Conservation (phyloP, 2,797 vertebrate species). For the Steatocranus sp. region DNA sequence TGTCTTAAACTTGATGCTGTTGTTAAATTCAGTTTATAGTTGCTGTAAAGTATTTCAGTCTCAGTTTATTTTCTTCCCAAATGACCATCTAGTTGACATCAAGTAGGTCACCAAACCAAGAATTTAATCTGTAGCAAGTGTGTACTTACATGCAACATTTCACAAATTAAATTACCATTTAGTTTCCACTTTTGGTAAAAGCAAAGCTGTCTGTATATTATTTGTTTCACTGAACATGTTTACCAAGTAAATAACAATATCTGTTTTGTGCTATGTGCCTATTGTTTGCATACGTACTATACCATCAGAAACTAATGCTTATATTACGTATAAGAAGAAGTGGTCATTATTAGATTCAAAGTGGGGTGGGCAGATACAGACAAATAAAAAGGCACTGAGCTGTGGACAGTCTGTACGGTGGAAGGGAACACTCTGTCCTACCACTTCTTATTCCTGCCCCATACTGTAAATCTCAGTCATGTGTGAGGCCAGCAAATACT, state of each 20-base stretch:
- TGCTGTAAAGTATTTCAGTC: background rate
- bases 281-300: background rate
- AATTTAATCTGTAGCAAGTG: background rate
- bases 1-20: background rate
- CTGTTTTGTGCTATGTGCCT: background rate
- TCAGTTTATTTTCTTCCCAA: background rate
- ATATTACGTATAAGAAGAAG: background rate
- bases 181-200: background rate
- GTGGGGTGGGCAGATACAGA: background rate
- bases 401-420: conserved; percentile 1
- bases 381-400: background rate
- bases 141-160: background rate
- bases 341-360: background rate
- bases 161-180: background rate
- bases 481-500: background rate
- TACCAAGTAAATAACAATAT: background rate
- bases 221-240: background rate
- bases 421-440: conserved; percentile 45
- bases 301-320: background rate
- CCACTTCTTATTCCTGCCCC: background rate
- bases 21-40: background rate
- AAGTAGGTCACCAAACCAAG: background rate
- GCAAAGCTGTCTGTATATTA: background rate
- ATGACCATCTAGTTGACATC: background rate
- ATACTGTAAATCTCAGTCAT: background rate